Percentiles rank a stretch among this genome's conserved stretches.
Evolutionary conservation across 2,113 vertebrate genomes (phyloP).

Genomic region (Zeus faber): DNA sequence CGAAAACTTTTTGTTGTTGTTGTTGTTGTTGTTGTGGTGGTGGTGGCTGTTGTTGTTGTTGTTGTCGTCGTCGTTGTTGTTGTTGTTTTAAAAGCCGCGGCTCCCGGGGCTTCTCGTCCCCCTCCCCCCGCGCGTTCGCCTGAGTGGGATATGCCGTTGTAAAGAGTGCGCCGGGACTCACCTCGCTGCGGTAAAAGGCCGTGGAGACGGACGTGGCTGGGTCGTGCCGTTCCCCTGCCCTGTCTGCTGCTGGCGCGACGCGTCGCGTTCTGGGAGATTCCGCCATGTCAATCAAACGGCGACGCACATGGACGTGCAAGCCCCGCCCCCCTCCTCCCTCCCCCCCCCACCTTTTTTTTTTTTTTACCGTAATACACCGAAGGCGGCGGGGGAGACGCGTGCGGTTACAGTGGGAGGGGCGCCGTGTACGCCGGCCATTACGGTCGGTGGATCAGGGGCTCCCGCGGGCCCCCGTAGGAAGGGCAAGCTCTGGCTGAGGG

Average conservation of each 20-base stretch:
- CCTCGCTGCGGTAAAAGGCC: slow-evolving; percentile 72
- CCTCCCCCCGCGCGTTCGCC: neutral
- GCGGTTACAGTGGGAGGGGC: too few species aligned
- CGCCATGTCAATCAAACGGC: slow-evolving; percentile 74
- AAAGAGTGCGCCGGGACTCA: slow-evolving; percentile 51
- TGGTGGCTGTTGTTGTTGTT: too few species aligned
- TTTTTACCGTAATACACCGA: slow-evolving; percentile 59
- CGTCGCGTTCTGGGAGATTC: slow-evolving; percentile 66
- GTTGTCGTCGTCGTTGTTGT: too few species aligned
- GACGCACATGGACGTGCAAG: slow-evolving; percentile 64
- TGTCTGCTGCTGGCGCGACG: slow-evolving; percentile 71
- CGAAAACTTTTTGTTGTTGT: slow-evolving; percentile 61
- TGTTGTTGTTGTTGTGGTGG: too few species aligned
- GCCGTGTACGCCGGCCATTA: too few species aligned
- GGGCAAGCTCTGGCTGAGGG: too few species aligned
- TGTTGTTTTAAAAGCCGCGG: too few species aligned
- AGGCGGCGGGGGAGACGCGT: too few species aligned
- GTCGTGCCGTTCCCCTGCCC: slow-evolving; percentile 41
- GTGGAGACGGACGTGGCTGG: slow-evolving; percentile 61
- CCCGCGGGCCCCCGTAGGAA: too few species aligned
- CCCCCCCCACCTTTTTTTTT: too few species aligned
- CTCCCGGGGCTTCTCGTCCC: too few species aligned
- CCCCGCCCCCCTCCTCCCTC: slow-evolving; percentile 62
- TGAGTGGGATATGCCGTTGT: neutral
- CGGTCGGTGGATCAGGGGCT: too few species aligned